Conservation (phyloP, 2,113 vertebrate species). For the Numenius arquata region DNA sequence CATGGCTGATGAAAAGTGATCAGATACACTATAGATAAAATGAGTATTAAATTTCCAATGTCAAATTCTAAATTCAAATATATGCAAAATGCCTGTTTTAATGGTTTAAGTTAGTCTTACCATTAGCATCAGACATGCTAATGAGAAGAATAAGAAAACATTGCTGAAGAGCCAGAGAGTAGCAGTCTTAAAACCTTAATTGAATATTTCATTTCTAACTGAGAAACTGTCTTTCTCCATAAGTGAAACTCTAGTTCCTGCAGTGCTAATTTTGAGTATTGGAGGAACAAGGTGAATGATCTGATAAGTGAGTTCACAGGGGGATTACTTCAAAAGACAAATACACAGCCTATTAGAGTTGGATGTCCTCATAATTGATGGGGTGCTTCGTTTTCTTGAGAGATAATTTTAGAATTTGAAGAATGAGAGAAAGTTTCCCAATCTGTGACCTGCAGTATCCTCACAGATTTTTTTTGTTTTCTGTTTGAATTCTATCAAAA, state of each 20-base stretch:
- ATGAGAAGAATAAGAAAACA: neutral
- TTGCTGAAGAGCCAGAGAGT: neutral
- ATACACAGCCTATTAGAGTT: neutral
- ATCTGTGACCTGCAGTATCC: neutral
- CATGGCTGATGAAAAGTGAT: neutral
- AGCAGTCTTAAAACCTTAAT: neutral
- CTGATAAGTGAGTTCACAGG: neutral
- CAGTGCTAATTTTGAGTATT: neutral
- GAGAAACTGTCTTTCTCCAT: neutral
- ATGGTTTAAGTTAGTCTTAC: neutral
- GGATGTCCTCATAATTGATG: neutral
- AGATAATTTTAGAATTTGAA: neutral
- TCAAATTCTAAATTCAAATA: neutral
- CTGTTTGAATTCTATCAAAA: neutral
- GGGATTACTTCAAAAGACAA: neutral
- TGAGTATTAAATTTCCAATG: neutral
- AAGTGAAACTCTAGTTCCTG: neutral
- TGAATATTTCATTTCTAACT: neutral
- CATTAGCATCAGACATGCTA: neutral
- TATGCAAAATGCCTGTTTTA: neutral
- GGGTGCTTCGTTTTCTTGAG: neutral
- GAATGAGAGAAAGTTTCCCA: neutral
- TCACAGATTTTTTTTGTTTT: no score
- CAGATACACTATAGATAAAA: neutral
- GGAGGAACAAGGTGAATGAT: neutral